A percentile compares a stretch with the other conserved stretches of the same genome.
Evolutionary conservation across 2,888 invertebrate genomes (phyloP).

Genomic region (Pseudolycoriella hygida): DNA sequence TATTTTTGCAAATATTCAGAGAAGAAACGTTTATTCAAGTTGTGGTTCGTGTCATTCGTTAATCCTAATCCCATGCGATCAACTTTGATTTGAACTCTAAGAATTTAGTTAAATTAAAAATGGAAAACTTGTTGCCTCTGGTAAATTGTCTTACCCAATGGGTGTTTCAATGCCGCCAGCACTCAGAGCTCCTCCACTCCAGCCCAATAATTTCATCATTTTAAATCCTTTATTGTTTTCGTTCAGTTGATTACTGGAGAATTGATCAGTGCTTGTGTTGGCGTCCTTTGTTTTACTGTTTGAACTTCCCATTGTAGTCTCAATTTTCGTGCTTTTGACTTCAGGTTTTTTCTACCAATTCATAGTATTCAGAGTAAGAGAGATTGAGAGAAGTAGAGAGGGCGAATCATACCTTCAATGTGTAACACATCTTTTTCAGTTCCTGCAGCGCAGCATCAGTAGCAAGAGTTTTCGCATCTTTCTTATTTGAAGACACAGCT

Average conservation of each 20-base stretch:
- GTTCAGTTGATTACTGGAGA: background rate
- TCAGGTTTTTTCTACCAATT: too few relatives aligned
- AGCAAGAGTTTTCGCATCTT: slow-evolving; percentile 17
- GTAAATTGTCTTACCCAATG: slow-evolving; percentile 19
- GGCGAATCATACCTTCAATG: slow-evolving; percentile 32
- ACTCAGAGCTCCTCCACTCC: slow-evolving; percentile 49
- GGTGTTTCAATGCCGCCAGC: slow-evolving; percentile 48
- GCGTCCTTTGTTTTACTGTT: too few relatives aligned
- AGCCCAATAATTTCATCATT: slow-evolving; percentile 53
- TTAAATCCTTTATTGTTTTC: slow-evolving; percentile 26
- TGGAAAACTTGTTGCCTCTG: too few relatives aligned
- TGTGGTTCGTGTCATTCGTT: background rate
- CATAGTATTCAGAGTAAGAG: too few relatives aligned
- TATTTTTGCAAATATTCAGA: slow-evolving; percentile 10
- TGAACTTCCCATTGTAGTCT: too few relatives aligned
- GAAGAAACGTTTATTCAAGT: background rate
- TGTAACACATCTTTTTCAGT: slow-evolving; percentile 31
- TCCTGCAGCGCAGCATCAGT: slow-evolving; percentile 17
- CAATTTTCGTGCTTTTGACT: too few relatives aligned
- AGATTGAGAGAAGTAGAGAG: too few relatives aligned
- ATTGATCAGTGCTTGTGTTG: too few relatives aligned
- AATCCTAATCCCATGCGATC: slow-evolving; percentile 24
- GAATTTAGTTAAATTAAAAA: slow-evolving; percentile 3
- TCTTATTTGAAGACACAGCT: slow-evolving; percentile 9
- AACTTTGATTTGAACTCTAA: slow-evolving; percentile 22